A percentile compares a stretch with the other conserved stretches of the same genome.
phyloP scores from a whole-genome alignment of 2,888 invertebrate species.

The Plusia festucae region DNA sequence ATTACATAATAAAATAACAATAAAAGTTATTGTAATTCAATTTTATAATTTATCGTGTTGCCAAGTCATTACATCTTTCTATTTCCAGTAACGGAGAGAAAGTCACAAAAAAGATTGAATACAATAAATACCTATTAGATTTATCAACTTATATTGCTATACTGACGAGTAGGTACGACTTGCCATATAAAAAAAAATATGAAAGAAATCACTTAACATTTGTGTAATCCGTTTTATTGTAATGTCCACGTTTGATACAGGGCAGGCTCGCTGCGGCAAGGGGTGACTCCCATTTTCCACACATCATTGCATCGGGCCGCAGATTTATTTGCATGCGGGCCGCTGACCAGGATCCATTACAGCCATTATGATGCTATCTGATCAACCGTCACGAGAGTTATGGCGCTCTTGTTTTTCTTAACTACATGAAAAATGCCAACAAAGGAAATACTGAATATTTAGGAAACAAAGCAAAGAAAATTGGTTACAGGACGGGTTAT shows the following conservation, averaged over 20 bases:
- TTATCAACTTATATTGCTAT: too few relatives aligned
- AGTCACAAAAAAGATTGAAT: too few relatives aligned
- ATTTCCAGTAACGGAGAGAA: too few relatives aligned
- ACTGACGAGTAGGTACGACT: neutral
- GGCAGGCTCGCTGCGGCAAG: slow-evolving; percentile 69
- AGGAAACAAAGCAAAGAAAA: slow-evolving; percentile 73
- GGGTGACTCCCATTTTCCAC: slow-evolving; percentile 88
- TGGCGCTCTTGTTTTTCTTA: slow-evolving; percentile 87
- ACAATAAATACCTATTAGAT: too few relatives aligned
- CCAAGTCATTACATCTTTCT: neutral
- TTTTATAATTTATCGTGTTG: neutral
- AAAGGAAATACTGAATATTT: slow-evolving; percentile 77
- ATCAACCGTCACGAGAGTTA: slow-evolving; percentile 88
- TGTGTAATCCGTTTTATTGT: slow-evolving; percentile 62
- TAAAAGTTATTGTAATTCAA: neutral
- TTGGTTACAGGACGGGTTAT: slow-evolving; percentile 80
- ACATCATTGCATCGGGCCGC: slow-evolving; percentile 89
- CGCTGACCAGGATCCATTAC: slow-evolving; percentile 90
- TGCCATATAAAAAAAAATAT: slow-evolving; percentile 5
- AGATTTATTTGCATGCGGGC: slow-evolving; percentile 90
- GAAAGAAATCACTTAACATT: slow-evolving; percentile 54
- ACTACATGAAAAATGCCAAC: slow-evolving; percentile 82
- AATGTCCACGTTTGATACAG: slow-evolving; percentile 49
- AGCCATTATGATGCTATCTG: slow-evolving; percentile 88
- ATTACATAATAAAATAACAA: neutral